phyloP scores from a whole-genome alignment of 2,888 invertebrate species.

The Lithophane semibrunnea region DNA sequence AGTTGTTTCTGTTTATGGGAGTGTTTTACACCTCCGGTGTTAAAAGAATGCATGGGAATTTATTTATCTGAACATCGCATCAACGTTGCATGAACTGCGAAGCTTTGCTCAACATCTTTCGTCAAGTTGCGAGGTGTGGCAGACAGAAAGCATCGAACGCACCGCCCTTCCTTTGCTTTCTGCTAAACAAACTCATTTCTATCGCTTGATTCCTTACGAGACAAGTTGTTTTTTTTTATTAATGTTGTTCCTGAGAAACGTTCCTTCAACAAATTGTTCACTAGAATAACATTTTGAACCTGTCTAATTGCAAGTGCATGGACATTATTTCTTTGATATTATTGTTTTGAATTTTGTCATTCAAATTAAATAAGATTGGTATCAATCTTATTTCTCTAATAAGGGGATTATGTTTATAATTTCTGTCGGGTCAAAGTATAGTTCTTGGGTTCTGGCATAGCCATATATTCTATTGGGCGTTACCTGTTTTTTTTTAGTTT shows the following conservation, averaged over 20 bases:
- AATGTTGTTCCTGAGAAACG: slow-evolving; percentile 64
- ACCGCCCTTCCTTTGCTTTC: slow-evolving; percentile 54
- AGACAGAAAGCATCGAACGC: slow-evolving; percentile 66
- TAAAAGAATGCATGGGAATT: slow-evolving; percentile 56
- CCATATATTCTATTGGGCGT: neutral
- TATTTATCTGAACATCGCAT: slow-evolving; percentile 41
- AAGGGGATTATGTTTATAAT: neutral
- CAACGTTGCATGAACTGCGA: slow-evolving; percentile 26
- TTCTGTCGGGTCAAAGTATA: neutral
- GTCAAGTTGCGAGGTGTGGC: slow-evolving; percentile 65
- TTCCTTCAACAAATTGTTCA: slow-evolving; percentile 1
- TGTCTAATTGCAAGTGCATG: slow-evolving; percentile 5
- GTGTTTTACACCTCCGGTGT: slow-evolving; percentile 40
- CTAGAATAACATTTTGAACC: slow-evolving; percentile 7
- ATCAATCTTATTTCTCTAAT: neutral
- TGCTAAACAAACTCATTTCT: slow-evolving; percentile 48
- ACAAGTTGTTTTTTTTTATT: slow-evolving; percentile 71
- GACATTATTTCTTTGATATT: slow-evolving; percentile 1
- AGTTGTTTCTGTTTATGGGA: slow-evolving; percentile 25
- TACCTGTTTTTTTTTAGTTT: neutral
- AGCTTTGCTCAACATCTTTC: slow-evolving; percentile 65
- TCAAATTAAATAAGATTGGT: too few species aligned
- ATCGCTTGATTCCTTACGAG: slow-evolving; percentile 40
- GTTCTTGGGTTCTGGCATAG: neutral
- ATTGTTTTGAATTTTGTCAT: neutral